Evolutionary conservation across 37 sponge, comb jelly and placozoan species (phyloP).

Genomic region (Cliona cf. orientalis): DNA sequence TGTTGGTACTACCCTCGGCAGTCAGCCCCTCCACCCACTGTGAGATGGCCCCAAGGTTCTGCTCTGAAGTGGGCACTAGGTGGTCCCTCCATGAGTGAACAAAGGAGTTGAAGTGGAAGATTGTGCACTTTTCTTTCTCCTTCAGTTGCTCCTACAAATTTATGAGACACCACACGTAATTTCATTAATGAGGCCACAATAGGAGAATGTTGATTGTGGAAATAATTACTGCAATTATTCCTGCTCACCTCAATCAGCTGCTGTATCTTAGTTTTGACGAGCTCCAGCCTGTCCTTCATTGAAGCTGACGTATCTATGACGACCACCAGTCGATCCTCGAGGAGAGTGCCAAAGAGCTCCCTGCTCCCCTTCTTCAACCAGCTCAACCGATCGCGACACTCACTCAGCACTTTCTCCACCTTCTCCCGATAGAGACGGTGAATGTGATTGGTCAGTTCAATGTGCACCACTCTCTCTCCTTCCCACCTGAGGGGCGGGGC

Average conservation of each 20-base stretch:
- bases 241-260: conserved; percentile 59
- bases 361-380: conserved; percentile 89
- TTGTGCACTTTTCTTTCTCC: conserved; percentile 64
- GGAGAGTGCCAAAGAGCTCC: conserved; percentile 88
- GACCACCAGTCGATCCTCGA: conserved; percentile 74
- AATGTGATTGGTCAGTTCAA: conserved; percentile 43
- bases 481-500: conserved; percentile 27
- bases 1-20: conserved; percentile 82
- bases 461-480: conserved; percentile 57
- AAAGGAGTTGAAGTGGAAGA: conserved; percentile 67
- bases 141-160: conserved; percentile 60
- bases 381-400: conserved; percentile 51
- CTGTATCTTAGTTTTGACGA: conserved; percentile 76
- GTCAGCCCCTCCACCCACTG: conserved; percentile 83
- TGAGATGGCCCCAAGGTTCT: conserved; percentile 51
- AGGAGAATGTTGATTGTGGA: no score
- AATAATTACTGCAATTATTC: no score
- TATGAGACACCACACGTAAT: neutral
- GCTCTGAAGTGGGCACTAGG: conserved; percentile 63
- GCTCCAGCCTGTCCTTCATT: conserved; percentile 66
- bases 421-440: conserved; percentile 24
- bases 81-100: conserved; percentile 59
- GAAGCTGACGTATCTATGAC: conserved; percentile 85
- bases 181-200: neutral
- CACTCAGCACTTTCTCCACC: conserved; percentile 31